Conservation (phyloP, 2,113 vertebrate species). For the Lepisosteus osseus region DNA sequence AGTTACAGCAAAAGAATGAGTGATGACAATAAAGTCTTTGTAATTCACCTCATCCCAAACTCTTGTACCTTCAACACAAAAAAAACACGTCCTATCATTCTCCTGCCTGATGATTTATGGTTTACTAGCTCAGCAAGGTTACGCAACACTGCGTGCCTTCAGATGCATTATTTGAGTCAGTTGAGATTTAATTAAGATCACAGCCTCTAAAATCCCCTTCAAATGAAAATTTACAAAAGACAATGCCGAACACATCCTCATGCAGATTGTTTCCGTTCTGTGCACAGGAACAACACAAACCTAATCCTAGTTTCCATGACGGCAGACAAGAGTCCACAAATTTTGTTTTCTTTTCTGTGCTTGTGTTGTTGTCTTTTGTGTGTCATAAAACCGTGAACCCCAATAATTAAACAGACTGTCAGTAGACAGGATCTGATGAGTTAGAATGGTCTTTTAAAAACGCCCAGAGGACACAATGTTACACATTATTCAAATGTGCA, state of each 20-base stretch:
- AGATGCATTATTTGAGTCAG: constrained; percentile 84
- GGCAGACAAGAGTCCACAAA: constrained; percentile 83
- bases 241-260: constrained; percentile 81
- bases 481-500: too few relatives aligned
- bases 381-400: constrained; percentile 66
- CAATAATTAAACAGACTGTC: constrained; percentile 36
- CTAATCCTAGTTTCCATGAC: constrained; percentile 89
- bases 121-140: constrained; percentile 77
- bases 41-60: constrained; percentile 25
- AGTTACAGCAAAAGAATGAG: constrained; percentile 24
- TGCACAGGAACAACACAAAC: constrained; percentile 73
- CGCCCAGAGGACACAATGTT: too few relatives aligned
- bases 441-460: too few relatives aligned
- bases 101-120: constrained; percentile 75
- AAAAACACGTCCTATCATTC: constrained; percentile 61
- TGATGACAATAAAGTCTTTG: background rate
- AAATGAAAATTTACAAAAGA: constrained; percentile 87
- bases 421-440: too few relatives aligned
- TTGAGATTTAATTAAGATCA: constrained; percentile 98
- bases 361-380: constrained; percentile 72
- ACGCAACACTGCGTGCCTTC: constrained; percentile 80
- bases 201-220: constrained; percentile 87
- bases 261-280: constrained; percentile 83
- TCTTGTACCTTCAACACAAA: constrained; percentile 4
- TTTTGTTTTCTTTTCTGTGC: constrained; percentile 74